Evolutionary conservation across 2,888 invertebrate species (phyloP), one percentile per base, ranked within the genome.

Genomic region (Cataglyphis albicans): DNA sequence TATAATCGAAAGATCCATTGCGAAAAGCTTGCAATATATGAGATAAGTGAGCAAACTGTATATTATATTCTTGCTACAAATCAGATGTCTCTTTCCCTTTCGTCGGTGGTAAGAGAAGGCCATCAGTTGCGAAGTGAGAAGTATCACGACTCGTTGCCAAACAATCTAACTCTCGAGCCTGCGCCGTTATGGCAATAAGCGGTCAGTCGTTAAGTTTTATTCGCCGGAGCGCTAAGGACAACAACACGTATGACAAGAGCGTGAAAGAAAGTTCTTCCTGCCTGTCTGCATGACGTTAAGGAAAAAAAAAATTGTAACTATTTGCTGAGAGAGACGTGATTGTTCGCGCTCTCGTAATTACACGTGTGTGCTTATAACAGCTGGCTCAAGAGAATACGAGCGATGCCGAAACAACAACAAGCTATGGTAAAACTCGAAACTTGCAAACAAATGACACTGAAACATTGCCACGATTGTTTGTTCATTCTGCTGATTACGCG

Each of bases 111-210:
- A 70, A 68, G 78, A 70, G n/a, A 7, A 48, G 57, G 78, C 70
- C 25, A 80, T 80, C 59, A 59, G 44, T 70, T 59, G 78, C 78
- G 59, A 70, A 80, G 78, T 52, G 44, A 80, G 70, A 44, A 59
- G 78, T 59, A 78, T 80, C 78, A 80, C 59, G 78, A 70, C 44
- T 80, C 57, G 76, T 81, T 81, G 81, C 80, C 81, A 55, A 76
- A 78, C 44, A 52, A 81, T 12, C 80, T 18, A 38, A 29, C 44
- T 80, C 75, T 48, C 59, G 18, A 25, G 21, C 25, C 55, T 35
- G 55, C 21, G 55, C 32, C 55, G 72, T 75, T 57, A 41, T 74
- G 68, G 35, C 75, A 70, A 70, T 73, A 78, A 78, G 57, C 78
- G 41, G 21, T 73, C 44, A 78, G 18, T 41, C 73, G 29, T 48